phyloP scores from a whole-genome alignment of 1,140 invertebrate genomes.

The Procambarus virginalis region DNA sequence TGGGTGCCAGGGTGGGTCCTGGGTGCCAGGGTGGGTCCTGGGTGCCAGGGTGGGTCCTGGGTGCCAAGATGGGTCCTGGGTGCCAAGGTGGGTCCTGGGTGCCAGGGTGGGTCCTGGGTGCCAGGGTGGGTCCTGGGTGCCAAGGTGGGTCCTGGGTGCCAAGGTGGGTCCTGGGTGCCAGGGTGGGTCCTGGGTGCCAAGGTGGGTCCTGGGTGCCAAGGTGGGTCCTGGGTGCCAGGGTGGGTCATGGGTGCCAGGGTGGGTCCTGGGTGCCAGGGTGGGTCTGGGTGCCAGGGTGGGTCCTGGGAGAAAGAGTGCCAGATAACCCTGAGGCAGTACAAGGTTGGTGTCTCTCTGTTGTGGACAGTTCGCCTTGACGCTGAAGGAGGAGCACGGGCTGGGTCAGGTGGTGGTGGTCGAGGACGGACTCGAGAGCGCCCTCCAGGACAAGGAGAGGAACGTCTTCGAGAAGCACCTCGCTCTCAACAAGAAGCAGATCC shows the following conservation, averaged over 20 bases:
- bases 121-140: background rate
- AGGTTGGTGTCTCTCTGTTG: background rate
- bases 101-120: conserved; percentile 71
- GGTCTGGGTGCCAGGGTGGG: background rate
- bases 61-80: background rate
- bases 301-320: background rate
- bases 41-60: background rate
- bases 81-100: too few relatives aligned
- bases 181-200: background rate
- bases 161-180: background rate
- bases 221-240: too few relatives aligned
- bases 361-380: conserved; percentile 73
- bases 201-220: too few relatives aligned
- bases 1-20: background rate
- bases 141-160: background rate
- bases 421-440: conserved; percentile 87
- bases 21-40: background rate
- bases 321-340: too few relatives aligned
- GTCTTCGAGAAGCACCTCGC: conserved; percentile 83
- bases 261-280: conserved; percentile 78
- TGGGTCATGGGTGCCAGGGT: conserved; percentile 74
- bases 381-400: conserved; percentile 74
- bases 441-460: conserved; percentile 79
- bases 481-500: conserved; percentile 75
- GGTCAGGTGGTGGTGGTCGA: conserved; percentile 84